Evolutionary conservation across 1,140 invertebrate genomes (phyloP).

Genomic region (Paraescarpia echinospica): DNA sequence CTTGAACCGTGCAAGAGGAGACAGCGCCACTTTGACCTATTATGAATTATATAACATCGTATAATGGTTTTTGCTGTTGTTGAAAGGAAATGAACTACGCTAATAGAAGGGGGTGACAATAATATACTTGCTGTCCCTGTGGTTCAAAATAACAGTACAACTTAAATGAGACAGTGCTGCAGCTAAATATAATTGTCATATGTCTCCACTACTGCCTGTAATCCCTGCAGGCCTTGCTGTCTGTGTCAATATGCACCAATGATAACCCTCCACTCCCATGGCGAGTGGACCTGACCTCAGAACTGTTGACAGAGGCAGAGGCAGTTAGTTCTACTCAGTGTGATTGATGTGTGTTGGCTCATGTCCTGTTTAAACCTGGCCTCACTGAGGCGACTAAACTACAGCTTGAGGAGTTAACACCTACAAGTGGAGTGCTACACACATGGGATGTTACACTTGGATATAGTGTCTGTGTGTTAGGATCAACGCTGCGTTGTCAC

Average conservation of each 20-base stretch:
- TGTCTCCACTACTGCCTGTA: not conserved
- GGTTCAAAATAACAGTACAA: not conserved
- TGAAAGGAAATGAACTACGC: not conserved
- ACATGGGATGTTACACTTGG: not conserved
- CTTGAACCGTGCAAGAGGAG: not conserved
- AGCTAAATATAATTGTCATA: not conserved
- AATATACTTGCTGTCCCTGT: not conserved
- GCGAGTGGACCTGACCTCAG: not conserved
- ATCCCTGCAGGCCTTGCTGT: not conserved
- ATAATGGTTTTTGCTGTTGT: not conserved
- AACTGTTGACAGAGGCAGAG: not conserved
- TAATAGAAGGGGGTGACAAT: not conserved
- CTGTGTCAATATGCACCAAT: not conserved
- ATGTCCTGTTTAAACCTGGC: not conserved
- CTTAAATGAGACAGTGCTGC: not conserved
- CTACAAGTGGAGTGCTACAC: not conserved
- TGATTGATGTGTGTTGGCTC: not conserved
- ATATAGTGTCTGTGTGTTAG: not conserved
- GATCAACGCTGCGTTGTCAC: not conserved
- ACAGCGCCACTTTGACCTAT: not conserved
- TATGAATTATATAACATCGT: not conserved
- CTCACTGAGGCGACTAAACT: not conserved
- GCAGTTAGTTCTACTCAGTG: not conserved
- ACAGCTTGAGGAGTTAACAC: not conserved
- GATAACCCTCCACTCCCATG: not conserved